Evolutionary conservation across 2,797 vertebrate genomes (phyloP), one percentile per base, ranked within the genome.

Genomic region (Gymnodraco acuticeps): DNA sequence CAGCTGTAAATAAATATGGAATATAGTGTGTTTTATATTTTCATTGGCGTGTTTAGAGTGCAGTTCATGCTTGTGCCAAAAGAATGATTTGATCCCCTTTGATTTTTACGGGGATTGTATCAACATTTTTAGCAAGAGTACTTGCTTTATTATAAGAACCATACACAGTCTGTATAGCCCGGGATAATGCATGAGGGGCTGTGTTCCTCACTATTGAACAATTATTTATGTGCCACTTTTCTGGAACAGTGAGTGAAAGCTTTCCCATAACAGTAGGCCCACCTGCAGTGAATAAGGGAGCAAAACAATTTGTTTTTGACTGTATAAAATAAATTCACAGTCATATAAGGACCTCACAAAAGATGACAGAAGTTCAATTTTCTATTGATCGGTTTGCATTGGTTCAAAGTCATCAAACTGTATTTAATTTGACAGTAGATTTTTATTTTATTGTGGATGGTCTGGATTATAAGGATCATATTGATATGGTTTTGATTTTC

Each of bases 281-380:
- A 95, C 95, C 96, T 96, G 95, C 95, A 92, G 95, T 86, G 89
- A 95, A 94, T 95, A 92, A 89, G 75, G 55, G 67, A 91, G 88
- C 56, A 61, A 67, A 38, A 60, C 46, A 45, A 4, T 27, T 27
- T 27, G 27, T 27, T 27, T 27, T 27, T 27, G 23, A 27, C 23
- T 27, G 23, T 27, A 27, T 27, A 27, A 27, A 27, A 38, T 38
- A 38, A 38, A 38, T 6, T 38, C 33, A 53, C 27, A 52, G 13
- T 16, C 16, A 76, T n/a, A 73, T 55, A 68, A 27, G 27, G 27
- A 27, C 17, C 27, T 78, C 56, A 53, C 14, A 19, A 23, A 4
- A 54, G 46, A 69, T 70, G 60, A 64, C 56, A 78, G 46, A 58
- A 43, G 14, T 56, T 64, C 10, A n/a, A 64, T 54, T 20, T 68